Conservation (phyloP, 2,888 invertebrate genomes). For the Drosophila tanythrix region DNA sequence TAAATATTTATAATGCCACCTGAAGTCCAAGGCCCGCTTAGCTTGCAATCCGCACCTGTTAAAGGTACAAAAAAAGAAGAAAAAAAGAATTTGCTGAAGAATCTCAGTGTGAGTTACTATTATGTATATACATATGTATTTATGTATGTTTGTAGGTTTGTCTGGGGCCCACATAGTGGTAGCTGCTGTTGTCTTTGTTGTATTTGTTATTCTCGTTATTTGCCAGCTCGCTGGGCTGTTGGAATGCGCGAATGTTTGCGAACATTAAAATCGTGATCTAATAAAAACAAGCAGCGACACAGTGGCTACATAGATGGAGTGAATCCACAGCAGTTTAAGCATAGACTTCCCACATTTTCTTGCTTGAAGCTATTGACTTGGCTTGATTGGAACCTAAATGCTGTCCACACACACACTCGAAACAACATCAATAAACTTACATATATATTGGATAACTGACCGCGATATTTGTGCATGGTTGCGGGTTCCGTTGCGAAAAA, state of each 20-base stretch:
- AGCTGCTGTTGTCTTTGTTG: slow-evolving; percentile 31
- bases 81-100: slow-evolving; percentile 54
- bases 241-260: slow-evolving; percentile 79
- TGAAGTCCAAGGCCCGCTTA: slow-evolving; percentile 20
- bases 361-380: slow-evolving; percentile 24
- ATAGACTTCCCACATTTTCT: slow-evolving; percentile 34
- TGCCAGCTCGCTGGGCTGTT: slow-evolving; percentile 42
- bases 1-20: neutral
- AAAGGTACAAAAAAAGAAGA: slow-evolving; percentile 34
- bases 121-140: slow-evolving; percentile 50
- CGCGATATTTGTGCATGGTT: slow-evolving; percentile 41
- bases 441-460: slow-evolving; percentile 51
- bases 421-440: neutral
- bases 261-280: slow-evolving; percentile 84
- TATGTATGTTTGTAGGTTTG: slow-evolving; percentile 21
- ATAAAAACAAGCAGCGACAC: slow-evolving; percentile 64
- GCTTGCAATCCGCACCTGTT: slow-evolving; percentile 57
- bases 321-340: slow-evolving; percentile 41
- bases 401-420: slow-evolving; percentile 44
- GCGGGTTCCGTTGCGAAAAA: slow-evolving; percentile 54
- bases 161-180: slow-evolving; percentile 46
- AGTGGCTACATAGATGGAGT: slow-evolving; percentile 8
- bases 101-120: slow-evolving; percentile 70
- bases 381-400: slow-evolving; percentile 40
- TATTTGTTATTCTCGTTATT: slow-evolving; percentile 33